A percentile compares a stretch with the other conserved stretches of the same genome.
phyloP scores from a whole-genome alignment of 2,113 vertebrate genomes.

The Crotophaga sulcirostris region DNA sequence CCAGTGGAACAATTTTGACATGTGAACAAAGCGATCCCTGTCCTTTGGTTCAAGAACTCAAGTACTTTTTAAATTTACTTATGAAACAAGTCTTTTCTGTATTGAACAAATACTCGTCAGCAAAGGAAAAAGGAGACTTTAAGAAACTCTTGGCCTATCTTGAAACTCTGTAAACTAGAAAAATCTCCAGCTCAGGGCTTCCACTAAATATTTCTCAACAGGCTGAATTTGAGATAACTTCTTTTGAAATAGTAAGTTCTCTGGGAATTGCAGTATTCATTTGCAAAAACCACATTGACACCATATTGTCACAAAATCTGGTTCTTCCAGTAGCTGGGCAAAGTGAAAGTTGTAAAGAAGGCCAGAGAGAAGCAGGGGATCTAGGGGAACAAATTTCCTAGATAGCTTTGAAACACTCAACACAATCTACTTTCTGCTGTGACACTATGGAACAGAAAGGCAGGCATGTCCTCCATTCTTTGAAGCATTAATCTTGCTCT shows the following conservation, averaged over 20 bases:
- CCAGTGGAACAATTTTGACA: background rate
- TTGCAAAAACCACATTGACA: background rate
- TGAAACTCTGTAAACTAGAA: background rate
- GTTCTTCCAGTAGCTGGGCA: background rate
- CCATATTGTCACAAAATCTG: background rate
- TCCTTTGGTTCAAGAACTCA: background rate
- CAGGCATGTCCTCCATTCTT: background rate
- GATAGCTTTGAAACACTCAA: background rate
- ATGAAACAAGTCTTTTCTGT: background rate
- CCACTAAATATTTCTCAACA: background rate
- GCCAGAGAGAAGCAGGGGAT: background rate
- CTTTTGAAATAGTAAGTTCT: background rate
- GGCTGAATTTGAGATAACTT: background rate
- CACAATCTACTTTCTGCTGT: accelerated
- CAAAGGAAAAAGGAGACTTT: background rate
- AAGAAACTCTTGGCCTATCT: background rate
- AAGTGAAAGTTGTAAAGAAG: background rate
- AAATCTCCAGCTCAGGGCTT: background rate
- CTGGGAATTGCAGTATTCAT: background rate
- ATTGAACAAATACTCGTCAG: background rate
- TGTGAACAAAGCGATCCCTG: background rate
- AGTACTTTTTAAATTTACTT: background rate
- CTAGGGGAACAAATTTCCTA: background rate
- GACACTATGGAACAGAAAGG: background rate
- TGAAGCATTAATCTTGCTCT: background rate